Evolutionary conservation across 2,888 invertebrate species (phyloP), one percentile per base, ranked within the genome.

Genomic region (Drosophila acutilabella): DNA sequence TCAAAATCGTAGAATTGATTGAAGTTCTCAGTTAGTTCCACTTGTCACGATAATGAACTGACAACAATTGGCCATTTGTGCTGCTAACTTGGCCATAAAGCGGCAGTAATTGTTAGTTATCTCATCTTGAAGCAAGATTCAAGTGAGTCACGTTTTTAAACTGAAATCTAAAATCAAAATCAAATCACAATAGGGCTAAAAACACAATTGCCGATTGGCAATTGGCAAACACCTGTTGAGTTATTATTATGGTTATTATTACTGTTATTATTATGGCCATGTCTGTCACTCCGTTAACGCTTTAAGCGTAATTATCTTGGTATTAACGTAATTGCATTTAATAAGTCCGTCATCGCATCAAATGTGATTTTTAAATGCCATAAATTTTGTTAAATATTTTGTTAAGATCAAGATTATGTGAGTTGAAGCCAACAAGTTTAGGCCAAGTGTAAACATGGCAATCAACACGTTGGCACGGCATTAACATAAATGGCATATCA

Each of bases 401-500:
- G 40, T 36, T 42, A 48, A 64, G 58, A 71, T 71, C 79, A 47
- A 64, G 51, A 50, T 58, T 45, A 62, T 36, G 33, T 47, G 47
- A 30, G 30, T 30, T 23, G n/a, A 14, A 36, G 47, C 13, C 42
- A 30, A n/a, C 42, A 18, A 30, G 38, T 33, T 20, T 51, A 26
- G 42, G 41, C 45, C 65, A 51, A 51, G 71, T 60, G 58, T 45
- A 57, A 50, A 61, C 74, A 56, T 73, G 53, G 42, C 26, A 45
- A 64, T 54, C 36, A 52, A 53, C 71, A 70, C 74, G 47, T 44
- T 47, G 23, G 48, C 40, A 50, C 51, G 33, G 48, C 82, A 51
- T 84, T 89, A 73, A 76, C 89, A 89, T 89, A 87, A 89, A 84
- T 76, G 59, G 73, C 88, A 87, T 79, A 87, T 89, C 89, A 84